These are phyloP conservation scores for Aphyosemion australe DNA, from an alignment of 2,113 vertebrate species.

Conservation along the genomic window DNA sequence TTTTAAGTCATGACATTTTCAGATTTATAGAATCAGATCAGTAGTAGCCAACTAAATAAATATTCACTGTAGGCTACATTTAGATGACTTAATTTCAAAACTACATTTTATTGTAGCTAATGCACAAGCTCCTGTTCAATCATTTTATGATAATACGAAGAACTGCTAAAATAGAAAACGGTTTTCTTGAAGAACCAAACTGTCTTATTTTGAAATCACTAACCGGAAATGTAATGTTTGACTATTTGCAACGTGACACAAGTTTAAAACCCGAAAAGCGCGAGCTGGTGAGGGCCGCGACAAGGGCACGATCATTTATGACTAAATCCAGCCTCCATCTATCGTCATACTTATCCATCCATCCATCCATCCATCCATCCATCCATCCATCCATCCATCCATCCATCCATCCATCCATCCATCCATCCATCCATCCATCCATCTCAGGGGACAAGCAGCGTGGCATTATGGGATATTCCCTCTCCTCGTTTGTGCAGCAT, in stretches of 20 bases:
- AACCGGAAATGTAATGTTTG: slow-evolving; percentile 17
- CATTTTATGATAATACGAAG: too few relatives aligned
- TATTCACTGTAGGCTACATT: too few relatives aligned
- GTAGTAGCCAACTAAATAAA: too few relatives aligned
- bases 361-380: neutral
- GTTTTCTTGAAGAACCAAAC: neutral
- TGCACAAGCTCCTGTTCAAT: too few relatives aligned
- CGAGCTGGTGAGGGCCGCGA: slow-evolving; percentile 32
- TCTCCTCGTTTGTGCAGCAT: slow-evolving; percentile 66
- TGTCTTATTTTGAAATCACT: slow-evolving; percentile 24
- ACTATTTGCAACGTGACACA: neutral
- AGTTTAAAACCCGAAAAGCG: slow-evolving; percentile 25
- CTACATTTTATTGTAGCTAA: too few relatives aligned
- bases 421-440: slow-evolving; percentile 28
- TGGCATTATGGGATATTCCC: slow-evolving; percentile 69
- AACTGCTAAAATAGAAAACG: too few relatives aligned
- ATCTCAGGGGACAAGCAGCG: slow-evolving; percentile 31
- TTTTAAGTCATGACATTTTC: too few relatives aligned
- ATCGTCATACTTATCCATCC: neutral
- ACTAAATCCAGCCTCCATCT: slow-evolving; percentile 13
- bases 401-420: slow-evolving; percentile 9
- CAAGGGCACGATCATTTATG: slow-evolving; percentile 7
- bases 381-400: slow-evolving; percentile 9
- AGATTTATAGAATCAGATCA: too few relatives aligned
- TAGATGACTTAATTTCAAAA: too few relatives aligned